Evolutionary conservation across 2,797 vertebrate species (phyloP), one percentile per base, ranked within the genome.

Genomic region (Galagoides demidoff): DNA sequence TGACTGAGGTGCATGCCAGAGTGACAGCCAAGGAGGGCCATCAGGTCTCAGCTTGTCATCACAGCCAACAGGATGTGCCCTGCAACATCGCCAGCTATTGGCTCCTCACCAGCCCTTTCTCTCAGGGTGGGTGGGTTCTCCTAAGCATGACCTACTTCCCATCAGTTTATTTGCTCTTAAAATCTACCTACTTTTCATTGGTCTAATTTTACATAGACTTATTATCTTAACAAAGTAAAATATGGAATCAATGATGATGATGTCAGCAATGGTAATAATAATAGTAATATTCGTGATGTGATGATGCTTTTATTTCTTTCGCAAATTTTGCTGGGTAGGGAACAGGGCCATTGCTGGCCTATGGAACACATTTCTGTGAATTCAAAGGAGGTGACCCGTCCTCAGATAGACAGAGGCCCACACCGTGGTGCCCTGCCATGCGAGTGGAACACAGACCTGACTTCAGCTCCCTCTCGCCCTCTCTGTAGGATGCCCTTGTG

Each of bases 371-470:
- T 76, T 73, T 87, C 68, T 89, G 34, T 76, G 84, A 85, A 81
- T 73, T 85, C 31, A 8, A 31, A 43, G 89, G 22, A 64, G 14
- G 37, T 22, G 43, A 43, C 23, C 22, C 20, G 61, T 74, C 49
- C 6, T 88, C 49, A 55, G 27, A 12, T 23, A 25, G 45, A 70
- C 19, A n/a, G 9, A 81, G 39, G 27, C 39, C 64, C 55, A 45
- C 16, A 13, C 3, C 31, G 25, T 1, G 9, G 10, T 16, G 2
- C 3, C 2, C 49, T 25, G 57, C 19, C 10, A 0, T 5, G 7
- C 22, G 10, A 63, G 13, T 4, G 14, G 22, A 22, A 37, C 5
- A 45, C 8, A n/a, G 49, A n/a, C 59, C n/a, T 74, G 45, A 11
- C 2, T 11, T 19, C 12, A 9, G 27, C 7, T 9, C 71, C n/a